A percentile compares a stretch with the other conserved stretches of the same genome.
Evolutionary conservation across 1,140 invertebrate genomes (phyloP).

Genomic region (Phthorimaea operculella): DNA sequence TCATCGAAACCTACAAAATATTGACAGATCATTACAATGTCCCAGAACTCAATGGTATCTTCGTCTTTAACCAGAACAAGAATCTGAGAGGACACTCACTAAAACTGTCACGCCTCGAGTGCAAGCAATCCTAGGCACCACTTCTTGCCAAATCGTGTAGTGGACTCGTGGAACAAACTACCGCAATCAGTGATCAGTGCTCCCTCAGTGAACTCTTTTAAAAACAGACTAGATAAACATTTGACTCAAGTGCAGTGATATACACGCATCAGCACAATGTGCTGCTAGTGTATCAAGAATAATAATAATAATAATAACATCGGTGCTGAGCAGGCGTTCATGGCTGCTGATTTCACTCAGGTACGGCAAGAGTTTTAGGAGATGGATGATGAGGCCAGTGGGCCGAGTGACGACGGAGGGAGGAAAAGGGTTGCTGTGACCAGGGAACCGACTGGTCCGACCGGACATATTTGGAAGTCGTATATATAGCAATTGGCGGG

Average conservation of each 20-base stretch:
- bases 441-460: no score
- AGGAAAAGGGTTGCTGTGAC: no score
- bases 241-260: neutral
- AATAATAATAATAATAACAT: no score
- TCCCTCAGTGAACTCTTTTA: neutral
- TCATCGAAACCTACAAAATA: slow-evolving; percentile 6
- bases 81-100: slow-evolving; percentile 1
- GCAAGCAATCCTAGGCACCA: neutral
- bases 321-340: no score
- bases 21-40: neutral
- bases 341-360: no score
- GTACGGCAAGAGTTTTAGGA: no score
- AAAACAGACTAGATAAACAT: neutral
- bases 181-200: neutral
- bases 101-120: neutral
- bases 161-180: neutral
- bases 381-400: no score
- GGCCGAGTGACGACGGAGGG: no score
- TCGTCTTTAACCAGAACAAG: neutral
- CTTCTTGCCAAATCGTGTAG: neutral
- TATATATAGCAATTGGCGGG: no score
- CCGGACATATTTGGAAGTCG: no score
- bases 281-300: neutral
- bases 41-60: neutral
- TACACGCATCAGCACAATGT: slow-evolving; percentile 1